Base-by-base conservation (phyloP, 2,888 invertebrate genomes). In the Sarcophaga variegata region DNA sequence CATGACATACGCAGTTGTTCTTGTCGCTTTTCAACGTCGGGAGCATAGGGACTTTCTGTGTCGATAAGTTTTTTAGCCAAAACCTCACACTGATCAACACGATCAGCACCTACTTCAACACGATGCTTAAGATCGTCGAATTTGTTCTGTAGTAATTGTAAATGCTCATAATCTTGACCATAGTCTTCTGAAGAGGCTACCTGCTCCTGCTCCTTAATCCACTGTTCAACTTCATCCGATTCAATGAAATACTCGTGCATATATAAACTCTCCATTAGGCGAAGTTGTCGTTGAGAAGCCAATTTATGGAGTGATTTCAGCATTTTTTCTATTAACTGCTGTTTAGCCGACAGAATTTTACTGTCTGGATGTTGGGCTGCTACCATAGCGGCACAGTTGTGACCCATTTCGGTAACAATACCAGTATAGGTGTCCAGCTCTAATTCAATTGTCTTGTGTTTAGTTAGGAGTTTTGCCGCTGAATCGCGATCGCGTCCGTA, bases 61-160 rank as follows among this genome's bases (percentile, higher is more conserved):
- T 96, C 96, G 17, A 98, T 95, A 70, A 99, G 94, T 92, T 98
- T 98, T 93, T 97, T 97, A 0, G 98, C 99, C 76, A 98, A 93
- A 88, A 97, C 96, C 93, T 98, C 97, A 92, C 98, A 98, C 91
- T 97, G 97, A 91, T 96, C 97, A 92, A 98, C 98, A 82, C 98
- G 94, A 91, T 98, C 98, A 0, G 97, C 96, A 0, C 98, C 98
- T 27, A 97, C 96, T 91, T 98, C 98, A 6, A 99, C 97, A 70
- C 97, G 95, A 92, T 97, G 97, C 86, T 98, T 97, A 77, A 99
- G 96, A 92, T 99, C 98, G 89, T 98, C 97, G 93, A 98, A 99
- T 93, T 98, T 98, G 59, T 96, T 96, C 92, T 97, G 96, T 49
- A 98, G 93, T 82, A 97, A 94, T 96, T 97, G 92, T 75, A 98